These are phyloP conservation scores for Synodontis membranacea DNA, from an alignment of 2,113 vertebrate genomes.

Conservation along the genomic window DNA sequence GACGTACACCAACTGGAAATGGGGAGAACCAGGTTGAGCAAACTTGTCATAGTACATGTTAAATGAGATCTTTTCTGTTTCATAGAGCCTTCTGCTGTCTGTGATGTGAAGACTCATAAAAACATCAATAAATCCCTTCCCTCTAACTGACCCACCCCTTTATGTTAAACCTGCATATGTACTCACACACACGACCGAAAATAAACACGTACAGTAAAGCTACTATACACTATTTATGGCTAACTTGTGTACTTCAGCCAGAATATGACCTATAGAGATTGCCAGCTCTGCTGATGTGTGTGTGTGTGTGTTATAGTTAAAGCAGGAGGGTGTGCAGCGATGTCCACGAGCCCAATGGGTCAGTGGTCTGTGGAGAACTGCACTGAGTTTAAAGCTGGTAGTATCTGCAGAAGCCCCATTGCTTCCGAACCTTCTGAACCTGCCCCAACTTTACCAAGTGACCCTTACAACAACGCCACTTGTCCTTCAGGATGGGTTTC, in stretches of 20 bases:
- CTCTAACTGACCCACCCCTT: neutral
- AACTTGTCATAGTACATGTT: neutral
- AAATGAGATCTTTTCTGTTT: neutral
- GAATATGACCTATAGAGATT: neutral
- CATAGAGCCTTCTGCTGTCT: neutral
- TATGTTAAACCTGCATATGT: neutral
- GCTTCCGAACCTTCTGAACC: constrained; percentile 48
- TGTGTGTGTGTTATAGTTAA: constrained; percentile 50
- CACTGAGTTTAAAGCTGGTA: constrained; percentile 81
- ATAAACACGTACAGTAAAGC: neutral
- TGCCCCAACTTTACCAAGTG: constrained; percentile 60
- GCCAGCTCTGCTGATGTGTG: constrained; percentile 72
- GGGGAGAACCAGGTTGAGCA: constrained; percentile 78
- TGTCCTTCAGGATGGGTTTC: constrained; percentile 86
- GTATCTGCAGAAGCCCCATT: constrained; percentile 83
- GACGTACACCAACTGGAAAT: constrained; percentile 87
- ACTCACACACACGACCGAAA: too few species aligned
- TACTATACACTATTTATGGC: neutral
- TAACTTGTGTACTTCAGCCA: neutral
- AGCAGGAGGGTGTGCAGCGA: constrained; percentile 80
- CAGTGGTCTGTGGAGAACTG: constrained; percentile 89
- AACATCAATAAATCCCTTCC: neutral
- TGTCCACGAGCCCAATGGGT: constrained; percentile 81
- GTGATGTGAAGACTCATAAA: neutral
- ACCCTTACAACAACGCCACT: constrained; percentile 67